phyloP scores from a whole-genome alignment of 2,113 vertebrate genomes.

The Hystrix brachyura region DNA sequence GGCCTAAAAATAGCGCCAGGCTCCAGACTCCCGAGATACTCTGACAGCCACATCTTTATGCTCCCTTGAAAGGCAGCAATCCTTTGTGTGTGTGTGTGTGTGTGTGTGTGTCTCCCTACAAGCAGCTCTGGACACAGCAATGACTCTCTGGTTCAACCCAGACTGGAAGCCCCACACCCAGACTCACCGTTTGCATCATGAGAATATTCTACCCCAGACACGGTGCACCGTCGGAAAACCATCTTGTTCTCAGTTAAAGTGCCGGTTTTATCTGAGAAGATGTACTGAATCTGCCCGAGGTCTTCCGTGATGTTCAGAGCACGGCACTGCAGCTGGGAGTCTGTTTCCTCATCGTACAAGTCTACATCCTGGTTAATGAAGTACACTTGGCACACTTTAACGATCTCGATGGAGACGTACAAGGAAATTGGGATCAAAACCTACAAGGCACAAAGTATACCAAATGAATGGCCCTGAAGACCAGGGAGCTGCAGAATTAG shows the following conservation, averaged over 20 bases:
- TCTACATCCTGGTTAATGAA: conserved; percentile 98
- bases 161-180: rapidly evolving
- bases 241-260: conserved; percentile 99
- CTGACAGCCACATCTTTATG: background rate
- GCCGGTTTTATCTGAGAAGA: conserved; percentile 99
- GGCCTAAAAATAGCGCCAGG: background rate
- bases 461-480: conserved; percentile 21
- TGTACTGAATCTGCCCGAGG: conserved; percentile 97
- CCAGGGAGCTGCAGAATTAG: background rate
- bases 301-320: conserved; percentile 99
- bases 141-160: background rate
- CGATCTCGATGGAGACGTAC: conserved; percentile 98
- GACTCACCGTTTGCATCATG: conserved; percentile 97
- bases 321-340: conserved; percentile 96
- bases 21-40: background rate
- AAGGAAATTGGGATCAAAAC: conserved; percentile 98
- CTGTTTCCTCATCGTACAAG: conserved; percentile 97
- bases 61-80: background rate
- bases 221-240: conserved; percentile 98
- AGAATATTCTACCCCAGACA: conserved; percentile 97
- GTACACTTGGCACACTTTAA: conserved; percentile 98
- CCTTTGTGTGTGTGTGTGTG: background rate
- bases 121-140: background rate
- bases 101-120: background rate
- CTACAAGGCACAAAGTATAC: conserved; percentile 85